Conservation (phyloP, 2,888 invertebrate genomes). For the Strigamia crassipes region DNA sequence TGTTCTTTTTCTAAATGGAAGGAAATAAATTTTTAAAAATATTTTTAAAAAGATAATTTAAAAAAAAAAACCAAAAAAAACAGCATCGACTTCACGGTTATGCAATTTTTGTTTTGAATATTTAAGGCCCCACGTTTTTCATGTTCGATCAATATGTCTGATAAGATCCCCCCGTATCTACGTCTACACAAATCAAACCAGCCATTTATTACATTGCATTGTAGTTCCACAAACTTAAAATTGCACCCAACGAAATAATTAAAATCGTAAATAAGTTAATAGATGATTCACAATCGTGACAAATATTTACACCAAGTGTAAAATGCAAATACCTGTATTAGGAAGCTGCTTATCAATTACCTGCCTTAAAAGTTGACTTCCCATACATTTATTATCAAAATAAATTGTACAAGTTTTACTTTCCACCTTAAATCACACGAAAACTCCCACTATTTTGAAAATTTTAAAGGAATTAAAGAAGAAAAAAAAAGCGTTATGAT, state of each 20-base stretch:
- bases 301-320: not conserved
- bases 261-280: not conserved
- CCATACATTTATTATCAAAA: not conserved
- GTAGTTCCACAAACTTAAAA: not conserved
- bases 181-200: conserved; percentile 7
- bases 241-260: not conserved
- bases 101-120: conserved; percentile 1
- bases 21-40: no score
- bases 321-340: not conserved
- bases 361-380: not conserved
- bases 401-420: not conserved
- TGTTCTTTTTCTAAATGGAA: not conserved
- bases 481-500: not conserved
- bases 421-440: not conserved
- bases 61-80: not conserved
- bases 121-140: conserved; percentile 21
- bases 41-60: no score
- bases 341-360: no score
- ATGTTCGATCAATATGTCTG: conserved; percentile 11
- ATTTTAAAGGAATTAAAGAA: not conserved
- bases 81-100: not conserved
- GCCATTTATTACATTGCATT: not conserved
- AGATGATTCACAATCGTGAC: not conserved
- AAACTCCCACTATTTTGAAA: no score
- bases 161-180: not conserved